These are phyloP conservation scores for Spheniscus humboldti DNA, from an alignment of 2,797 vertebrate species.

Conservation along the genomic window DNA sequence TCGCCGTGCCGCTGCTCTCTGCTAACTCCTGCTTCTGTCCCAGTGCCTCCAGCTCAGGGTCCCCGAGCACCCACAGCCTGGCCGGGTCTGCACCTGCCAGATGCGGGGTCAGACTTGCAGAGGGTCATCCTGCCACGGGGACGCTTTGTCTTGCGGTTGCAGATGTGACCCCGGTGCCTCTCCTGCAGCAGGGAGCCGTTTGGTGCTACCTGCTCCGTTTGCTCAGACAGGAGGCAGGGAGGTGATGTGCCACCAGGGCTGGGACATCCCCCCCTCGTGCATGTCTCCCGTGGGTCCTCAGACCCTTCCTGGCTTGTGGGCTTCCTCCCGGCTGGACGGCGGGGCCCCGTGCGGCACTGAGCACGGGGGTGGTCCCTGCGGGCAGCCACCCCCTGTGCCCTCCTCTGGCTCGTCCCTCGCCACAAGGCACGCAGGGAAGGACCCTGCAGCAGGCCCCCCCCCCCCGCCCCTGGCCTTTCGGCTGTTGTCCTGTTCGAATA, in stretches of 20 bases:
- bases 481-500: rapidly evolving
- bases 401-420: background rate
- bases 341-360: rapidly evolving
- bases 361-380: rapidly evolving
- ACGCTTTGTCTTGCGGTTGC: background rate
- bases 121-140: background rate
- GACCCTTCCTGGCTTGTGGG: rapidly evolving
- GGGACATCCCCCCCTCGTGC: rapidly evolving
- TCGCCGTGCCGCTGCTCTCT: background rate
- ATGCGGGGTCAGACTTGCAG: rapidly evolving
- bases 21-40: background rate
- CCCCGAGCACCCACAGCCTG: rapidly evolving
- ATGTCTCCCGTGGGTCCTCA: rapidly evolving
- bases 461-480: rapidly evolving
- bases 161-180: background rate
- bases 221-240: background rate
- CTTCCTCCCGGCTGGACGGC: background rate
- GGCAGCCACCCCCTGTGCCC: background rate
- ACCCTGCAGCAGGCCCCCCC: rapidly evolving
- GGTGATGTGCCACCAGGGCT: background rate
- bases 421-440: rapidly evolving
- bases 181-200: background rate
- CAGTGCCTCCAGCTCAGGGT: background rate
- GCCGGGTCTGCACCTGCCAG: background rate
- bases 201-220: background rate